phyloP scores from a whole-genome alignment of 2,888 invertebrate genomes.

The Coenonympha glycerion region DNA sequence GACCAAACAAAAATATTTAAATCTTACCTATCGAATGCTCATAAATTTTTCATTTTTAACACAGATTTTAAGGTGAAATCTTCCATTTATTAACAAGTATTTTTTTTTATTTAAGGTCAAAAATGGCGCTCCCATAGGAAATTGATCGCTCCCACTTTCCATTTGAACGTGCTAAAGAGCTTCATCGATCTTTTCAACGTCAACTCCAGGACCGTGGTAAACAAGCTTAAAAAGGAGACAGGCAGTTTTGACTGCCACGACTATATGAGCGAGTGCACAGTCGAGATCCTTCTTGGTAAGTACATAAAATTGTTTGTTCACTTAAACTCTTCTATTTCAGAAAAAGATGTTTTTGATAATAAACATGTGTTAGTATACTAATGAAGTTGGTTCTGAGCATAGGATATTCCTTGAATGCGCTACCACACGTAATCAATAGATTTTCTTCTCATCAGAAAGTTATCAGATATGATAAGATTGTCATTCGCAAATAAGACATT shows the following conservation, averaged over 20 bases:
- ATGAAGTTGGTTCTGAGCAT: too few relatives aligned
- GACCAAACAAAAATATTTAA: not conserved
- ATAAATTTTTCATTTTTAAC: slow-evolving; percentile 13
- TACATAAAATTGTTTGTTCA: slow-evolving; percentile 25
- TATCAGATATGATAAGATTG: too few relatives aligned
- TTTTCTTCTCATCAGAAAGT: too few relatives aligned
- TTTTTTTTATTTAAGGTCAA: slow-evolving; percentile 70
- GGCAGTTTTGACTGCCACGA: slow-evolving; percentile 86
- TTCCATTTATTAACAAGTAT: slow-evolving; percentile 1
- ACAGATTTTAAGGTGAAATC: slow-evolving; percentile 10
- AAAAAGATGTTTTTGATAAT: too few relatives aligned
- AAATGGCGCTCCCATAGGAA: slow-evolving; percentile 92
- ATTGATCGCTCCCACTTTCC: slow-evolving; percentile 91
- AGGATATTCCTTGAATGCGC: too few relatives aligned
- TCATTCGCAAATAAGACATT: too few relatives aligned
- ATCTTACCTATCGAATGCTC: not conserved
- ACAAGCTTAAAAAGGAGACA: slow-evolving; percentile 81
- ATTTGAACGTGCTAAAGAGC: slow-evolving; percentile 89
- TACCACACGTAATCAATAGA: too few relatives aligned
- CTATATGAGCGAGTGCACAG: slow-evolving; percentile 90
- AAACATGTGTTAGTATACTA: too few relatives aligned
- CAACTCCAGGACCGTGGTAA: slow-evolving; percentile 84
- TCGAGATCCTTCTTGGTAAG: slow-evolving; percentile 86
- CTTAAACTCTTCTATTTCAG: too few relatives aligned
- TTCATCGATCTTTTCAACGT: slow-evolving; percentile 91